These are phyloP conservation scores for Trileptium ribeirensis DNA, from an alignment of 2,888 invertebrate genomes.

Conservation along the genomic window DNA sequence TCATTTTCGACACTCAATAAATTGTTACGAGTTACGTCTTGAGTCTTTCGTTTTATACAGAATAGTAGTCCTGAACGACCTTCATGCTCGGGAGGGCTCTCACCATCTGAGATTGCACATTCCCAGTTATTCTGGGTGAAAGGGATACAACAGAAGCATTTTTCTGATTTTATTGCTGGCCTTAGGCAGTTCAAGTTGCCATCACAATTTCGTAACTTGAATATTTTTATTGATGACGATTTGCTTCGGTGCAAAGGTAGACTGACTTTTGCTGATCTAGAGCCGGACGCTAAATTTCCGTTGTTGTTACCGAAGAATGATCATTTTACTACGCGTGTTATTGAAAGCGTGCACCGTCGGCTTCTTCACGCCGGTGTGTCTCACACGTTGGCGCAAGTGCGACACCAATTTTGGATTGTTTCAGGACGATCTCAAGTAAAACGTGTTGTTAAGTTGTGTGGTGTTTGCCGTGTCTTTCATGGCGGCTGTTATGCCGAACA, in stretches of 20 bases:
- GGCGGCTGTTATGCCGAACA: not conserved
- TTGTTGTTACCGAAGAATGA: not conserved
- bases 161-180: not conserved
- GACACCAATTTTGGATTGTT: not conserved
- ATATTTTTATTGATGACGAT: not conserved
- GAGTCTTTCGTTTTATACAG: not conserved
- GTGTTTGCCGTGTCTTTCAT: not conserved
- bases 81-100: not conserved
- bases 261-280: not conserved
- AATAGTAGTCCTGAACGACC: not conserved
- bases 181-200: not conserved
- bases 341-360: not conserved
- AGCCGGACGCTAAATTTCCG: not conserved
- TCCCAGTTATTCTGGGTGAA: not conserved
- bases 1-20: not conserved
- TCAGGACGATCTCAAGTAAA: not conserved
- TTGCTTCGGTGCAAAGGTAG: not conserved
- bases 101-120: not conserved
- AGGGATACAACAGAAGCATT: not conserved
- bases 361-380: not conserved
- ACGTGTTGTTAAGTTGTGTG: not conserved
- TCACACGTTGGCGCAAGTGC: not conserved
- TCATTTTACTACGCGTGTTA: not conserved
- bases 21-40: conserved; percentile 1
- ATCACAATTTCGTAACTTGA: not conserved